phyloP scores from a whole-genome alignment of 2,797 vertebrate species.

The Muraenolepis orangiensis region DNA sequence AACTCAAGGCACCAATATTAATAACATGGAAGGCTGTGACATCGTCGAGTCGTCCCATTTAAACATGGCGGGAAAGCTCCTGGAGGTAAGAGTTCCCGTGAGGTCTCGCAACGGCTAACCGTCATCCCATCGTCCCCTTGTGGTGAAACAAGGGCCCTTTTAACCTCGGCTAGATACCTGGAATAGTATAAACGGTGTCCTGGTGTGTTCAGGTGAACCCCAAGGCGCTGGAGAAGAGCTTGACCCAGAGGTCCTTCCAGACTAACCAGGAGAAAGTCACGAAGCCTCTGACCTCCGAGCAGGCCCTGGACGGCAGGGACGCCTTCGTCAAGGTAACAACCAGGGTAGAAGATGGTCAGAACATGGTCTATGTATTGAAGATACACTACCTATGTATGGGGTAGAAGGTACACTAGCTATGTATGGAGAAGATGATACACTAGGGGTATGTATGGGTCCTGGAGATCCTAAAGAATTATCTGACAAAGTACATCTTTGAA shows the following conservation, averaged over 20 bases:
- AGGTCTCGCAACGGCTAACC: neutral
- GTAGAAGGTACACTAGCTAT: too few relatives aligned
- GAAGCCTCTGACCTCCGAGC: constrained; percentile 77
- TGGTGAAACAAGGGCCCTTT: neutral
- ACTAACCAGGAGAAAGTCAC: constrained; percentile 84
- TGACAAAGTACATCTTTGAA: neutral
- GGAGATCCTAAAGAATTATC: neutral
- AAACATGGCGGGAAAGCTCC: constrained; percentile 73
- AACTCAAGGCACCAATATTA: constrained; percentile 75
- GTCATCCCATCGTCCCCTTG: too few relatives aligned
- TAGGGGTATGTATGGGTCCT: neutral
- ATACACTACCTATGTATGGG: neutral
- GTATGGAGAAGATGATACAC: neutral
- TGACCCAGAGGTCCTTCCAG: constrained; percentile 84
- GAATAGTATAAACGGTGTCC: neutral
- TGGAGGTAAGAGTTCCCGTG: constrained; percentile 78
- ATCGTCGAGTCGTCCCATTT: constrained; percentile 77
- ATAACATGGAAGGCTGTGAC: constrained; percentile 86
- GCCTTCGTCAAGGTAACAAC: constrained; percentile 89
- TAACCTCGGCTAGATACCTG: neutral
- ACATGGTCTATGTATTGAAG: neutral
- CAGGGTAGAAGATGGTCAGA: neutral
- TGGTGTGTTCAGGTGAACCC: constrained; percentile 78
- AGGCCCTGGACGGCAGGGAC: constrained; percentile 85
- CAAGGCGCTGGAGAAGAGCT: constrained; percentile 74